phyloP scores from a whole-genome alignment of 2,113 vertebrate genomes.

The Nematolebias whitei region DNA sequence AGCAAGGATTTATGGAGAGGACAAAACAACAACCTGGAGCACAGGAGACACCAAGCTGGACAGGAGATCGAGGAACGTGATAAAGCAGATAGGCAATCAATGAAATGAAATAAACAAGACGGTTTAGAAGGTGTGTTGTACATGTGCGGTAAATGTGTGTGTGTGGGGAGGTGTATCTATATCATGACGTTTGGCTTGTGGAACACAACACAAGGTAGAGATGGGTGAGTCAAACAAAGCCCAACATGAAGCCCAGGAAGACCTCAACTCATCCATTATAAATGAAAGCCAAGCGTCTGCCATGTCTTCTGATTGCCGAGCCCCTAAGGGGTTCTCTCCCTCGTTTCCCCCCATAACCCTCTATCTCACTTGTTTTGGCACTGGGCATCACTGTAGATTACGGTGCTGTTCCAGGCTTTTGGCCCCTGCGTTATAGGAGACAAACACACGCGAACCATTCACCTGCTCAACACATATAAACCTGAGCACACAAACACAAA shows the following conservation, averaged over 20 bases:
- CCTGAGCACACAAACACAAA: slow-evolving; percentile 41
- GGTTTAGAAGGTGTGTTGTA: slow-evolving; percentile 29
- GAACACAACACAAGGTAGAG: slow-evolving; percentile 52
- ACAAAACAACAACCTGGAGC: slow-evolving; percentile 58
- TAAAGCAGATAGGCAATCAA: slow-evolving; percentile 59
- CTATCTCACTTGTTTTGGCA: slow-evolving; percentile 48
- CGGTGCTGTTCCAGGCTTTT: slow-evolving; percentile 58
- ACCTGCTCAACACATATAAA: slow-evolving; percentile 11
- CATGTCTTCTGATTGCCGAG: slow-evolving; percentile 72
- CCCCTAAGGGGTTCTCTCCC: slow-evolving; percentile 53
- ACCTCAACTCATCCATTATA: slow-evolving; percentile 76
- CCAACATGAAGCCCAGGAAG: slow-evolving; percentile 54
- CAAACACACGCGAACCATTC: slow-evolving; percentile 51
- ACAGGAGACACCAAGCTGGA: slow-evolving; percentile 39
- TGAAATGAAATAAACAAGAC: slow-evolving; percentile 59
- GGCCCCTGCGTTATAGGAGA: slow-evolving; percentile 45
- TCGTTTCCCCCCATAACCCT: slow-evolving; percentile 14
- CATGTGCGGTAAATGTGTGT: slow-evolving; percentile 32
- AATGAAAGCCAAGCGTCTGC: slow-evolving; percentile 71
- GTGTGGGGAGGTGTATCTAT: slow-evolving; percentile 21
- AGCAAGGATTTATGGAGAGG: slow-evolving; percentile 50
- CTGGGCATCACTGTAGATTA: slow-evolving; percentile 55
- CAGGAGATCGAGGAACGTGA: slow-evolving; percentile 51
- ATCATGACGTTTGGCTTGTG: slow-evolving; percentile 46
- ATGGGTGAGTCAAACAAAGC: slow-evolving; percentile 49